A percentile compares a stretch with the other conserved stretches of the same genome.
Evolutionary conservation across 2,888 invertebrate species (phyloP).

Genomic region (Augiades crinisus): DNA sequence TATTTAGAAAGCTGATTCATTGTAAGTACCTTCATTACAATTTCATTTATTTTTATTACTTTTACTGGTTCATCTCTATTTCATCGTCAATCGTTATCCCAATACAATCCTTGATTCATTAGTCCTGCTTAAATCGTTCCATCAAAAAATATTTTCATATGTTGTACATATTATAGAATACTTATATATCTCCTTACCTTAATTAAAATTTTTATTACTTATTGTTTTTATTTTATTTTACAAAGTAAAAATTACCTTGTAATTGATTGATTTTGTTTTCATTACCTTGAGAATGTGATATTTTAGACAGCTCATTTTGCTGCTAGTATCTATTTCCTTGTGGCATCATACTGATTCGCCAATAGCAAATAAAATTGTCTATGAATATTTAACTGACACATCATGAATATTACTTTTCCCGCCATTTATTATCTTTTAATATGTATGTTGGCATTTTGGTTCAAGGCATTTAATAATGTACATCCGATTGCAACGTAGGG

Average conservation of each 20-base stretch:
- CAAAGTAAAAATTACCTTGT: no score
- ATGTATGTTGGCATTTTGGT: slow-evolving; percentile 6
- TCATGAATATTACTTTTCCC: no score
- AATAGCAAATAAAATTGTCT: no score
- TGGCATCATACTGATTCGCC: no score
- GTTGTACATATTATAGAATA: slow-evolving; percentile 9
- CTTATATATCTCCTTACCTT: not conserved
- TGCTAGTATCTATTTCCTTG: no score
- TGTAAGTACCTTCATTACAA: slow-evolving; percentile 9
- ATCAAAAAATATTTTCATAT: not conserved
- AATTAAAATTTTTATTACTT: not conserved
- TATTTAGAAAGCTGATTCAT: slow-evolving; percentile 2
- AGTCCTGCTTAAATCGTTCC: slow-evolving; percentile 4
- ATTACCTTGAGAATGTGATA: no score
- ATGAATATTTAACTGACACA: no score
- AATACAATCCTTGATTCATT: not conserved
- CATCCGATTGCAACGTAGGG: slow-evolving; percentile 77
- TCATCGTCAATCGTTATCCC: slow-evolving; percentile 3
- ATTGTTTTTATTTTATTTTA: slow-evolving; percentile 3
- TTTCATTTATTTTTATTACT: not conserved
- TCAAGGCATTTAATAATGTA: slow-evolving; percentile 21
- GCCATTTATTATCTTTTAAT: slow-evolving; percentile 12
- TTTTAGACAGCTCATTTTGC: no score
- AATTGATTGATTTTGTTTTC: no score
- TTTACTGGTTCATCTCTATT: slow-evolving; percentile 7